These are phyloP conservation scores for Desoria tigrina DNA, from an alignment of 2,888 invertebrate genomes.

Conservation along the genomic window DNA sequence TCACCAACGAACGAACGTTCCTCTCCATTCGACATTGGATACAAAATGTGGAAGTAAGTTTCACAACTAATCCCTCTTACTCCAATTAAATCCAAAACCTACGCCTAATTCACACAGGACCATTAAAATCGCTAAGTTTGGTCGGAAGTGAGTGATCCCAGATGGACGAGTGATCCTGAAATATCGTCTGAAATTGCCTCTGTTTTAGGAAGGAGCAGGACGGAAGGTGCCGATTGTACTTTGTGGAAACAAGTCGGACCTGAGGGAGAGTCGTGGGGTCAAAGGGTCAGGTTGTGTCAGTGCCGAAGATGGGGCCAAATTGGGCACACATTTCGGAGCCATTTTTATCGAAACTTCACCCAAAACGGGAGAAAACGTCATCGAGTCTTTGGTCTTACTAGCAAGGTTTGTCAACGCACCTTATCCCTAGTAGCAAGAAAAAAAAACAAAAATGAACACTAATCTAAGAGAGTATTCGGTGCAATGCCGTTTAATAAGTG, in stretches of 20 bases:
- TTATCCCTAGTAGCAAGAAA: not conserved
- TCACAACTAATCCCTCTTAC: too few relatives aligned
- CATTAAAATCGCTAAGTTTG: not conserved
- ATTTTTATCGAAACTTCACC: conserved; percentile 58
- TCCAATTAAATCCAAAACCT: conserved; percentile 16
- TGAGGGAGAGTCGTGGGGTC: conserved; percentile 57
- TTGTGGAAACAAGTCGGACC: conserved; percentile 64
- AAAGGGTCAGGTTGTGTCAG: conserved; percentile 55
- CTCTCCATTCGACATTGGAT: conserved; percentile 65
- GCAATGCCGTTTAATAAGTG: not conserved
- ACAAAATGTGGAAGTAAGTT: conserved; percentile 61
- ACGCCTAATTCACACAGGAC: conserved; percentile 6
- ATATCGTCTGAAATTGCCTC: not conserved
- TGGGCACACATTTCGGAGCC: conserved; percentile 58
- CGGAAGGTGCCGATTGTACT: conserved; percentile 63
- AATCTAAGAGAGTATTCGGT: not conserved
- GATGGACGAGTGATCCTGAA: too few relatives aligned
- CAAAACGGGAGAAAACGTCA: conserved; percentile 57
- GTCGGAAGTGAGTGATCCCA: not conserved
- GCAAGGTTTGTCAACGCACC: conserved; percentile 55
- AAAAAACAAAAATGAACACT: not conserved
- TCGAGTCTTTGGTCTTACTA: conserved; percentile 56
- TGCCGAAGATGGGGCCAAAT: conserved; percentile 58
- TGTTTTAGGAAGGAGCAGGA: conserved; percentile 60
- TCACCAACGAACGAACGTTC: conserved; percentile 64